phyloP scores from a whole-genome alignment of 1,140 invertebrate species.

The Chlorops oryzae region DNA sequence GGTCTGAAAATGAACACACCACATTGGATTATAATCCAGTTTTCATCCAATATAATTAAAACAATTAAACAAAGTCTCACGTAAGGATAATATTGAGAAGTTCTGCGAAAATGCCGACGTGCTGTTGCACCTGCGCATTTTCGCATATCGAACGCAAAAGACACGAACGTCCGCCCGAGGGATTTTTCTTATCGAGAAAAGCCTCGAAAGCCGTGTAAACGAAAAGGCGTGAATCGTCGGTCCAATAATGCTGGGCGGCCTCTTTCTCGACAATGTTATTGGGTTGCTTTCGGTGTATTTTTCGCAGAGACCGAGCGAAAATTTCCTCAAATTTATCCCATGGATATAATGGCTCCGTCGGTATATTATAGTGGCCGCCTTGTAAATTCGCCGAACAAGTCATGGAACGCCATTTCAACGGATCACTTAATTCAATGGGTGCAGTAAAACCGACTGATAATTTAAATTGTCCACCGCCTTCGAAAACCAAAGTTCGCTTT shows the following conservation, averaged over 20 bases:
- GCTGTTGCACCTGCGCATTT: constrained; percentile 41
- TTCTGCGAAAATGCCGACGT: constrained; percentile 40
- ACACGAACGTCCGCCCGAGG: constrained; percentile 26
- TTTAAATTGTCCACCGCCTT: not conserved
- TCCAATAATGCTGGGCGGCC: constrained; percentile 17
- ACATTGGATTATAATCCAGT: too few species aligned
- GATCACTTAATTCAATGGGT: constrained; percentile 33
- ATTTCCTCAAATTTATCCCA: constrained; percentile 43
- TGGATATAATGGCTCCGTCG: constrained; percentile 31
- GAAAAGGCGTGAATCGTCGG: constrained; percentile 35
- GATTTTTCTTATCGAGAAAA: constrained; percentile 29
- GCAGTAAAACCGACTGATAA: constrained; percentile 27
- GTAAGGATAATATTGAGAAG: constrained; percentile 37
- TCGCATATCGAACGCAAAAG: constrained; percentile 41
- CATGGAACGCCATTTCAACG: constrained; percentile 31
- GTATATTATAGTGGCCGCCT: constrained; percentile 32
- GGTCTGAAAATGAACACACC: constrained; percentile 23
- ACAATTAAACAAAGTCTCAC: constrained; percentile 18
- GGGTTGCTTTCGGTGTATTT: constrained; percentile 9
- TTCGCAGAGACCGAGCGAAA: constrained; percentile 30
- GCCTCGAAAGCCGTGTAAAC: constrained; percentile 35
- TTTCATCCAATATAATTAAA: too few species aligned
- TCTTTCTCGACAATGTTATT: constrained; percentile 2
- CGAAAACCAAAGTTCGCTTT: not conserved
- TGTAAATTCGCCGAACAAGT: constrained; percentile 36